phyloP scores from a whole-genome alignment of 2,888 invertebrate genomes.

The Taenaris catops region DNA sequence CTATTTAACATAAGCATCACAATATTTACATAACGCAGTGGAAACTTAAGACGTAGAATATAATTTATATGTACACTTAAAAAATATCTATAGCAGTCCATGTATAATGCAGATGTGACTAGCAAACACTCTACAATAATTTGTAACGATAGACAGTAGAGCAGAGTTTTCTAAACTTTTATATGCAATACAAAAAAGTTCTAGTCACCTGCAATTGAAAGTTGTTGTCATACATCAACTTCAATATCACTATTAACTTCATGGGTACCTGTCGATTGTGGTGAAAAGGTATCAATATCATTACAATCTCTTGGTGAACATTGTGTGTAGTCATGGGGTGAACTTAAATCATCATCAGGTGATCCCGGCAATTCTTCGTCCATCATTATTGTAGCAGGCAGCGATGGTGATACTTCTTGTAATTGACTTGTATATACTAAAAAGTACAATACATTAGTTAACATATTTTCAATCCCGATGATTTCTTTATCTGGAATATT shows the following conservation, averaged over 20 bases:
- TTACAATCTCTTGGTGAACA: constrained; percentile 37
- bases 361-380: constrained; percentile 60
- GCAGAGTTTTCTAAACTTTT: constrained; percentile 5
- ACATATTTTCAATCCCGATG: too few relatives aligned
- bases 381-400: constrained; percentile 77
- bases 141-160: not conserved
- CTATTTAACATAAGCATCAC: not conserved
- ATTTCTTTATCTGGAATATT: too few relatives aligned
- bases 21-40: constrained; percentile 7
- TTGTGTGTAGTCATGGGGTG: constrained; percentile 50
- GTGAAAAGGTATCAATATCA: constrained; percentile 40
- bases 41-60: constrained; percentile 7
- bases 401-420: constrained; percentile 65
- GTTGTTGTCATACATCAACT: constrained; percentile 68
- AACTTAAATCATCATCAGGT: constrained; percentile 55
- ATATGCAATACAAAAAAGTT: constrained; percentile 13
- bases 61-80: constrained; percentile 1
- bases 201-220: constrained; percentile 49
- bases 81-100: not conserved
- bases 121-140: constrained; percentile 5
- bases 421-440: constrained; percentile 67
- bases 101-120: constrained; percentile 8
- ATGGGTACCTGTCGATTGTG: constrained; percentile 43
- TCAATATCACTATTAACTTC: constrained; percentile 63
- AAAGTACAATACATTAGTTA: too few relatives aligned